These are phyloP conservation scores for Leptinotarsa haldemani DNA, from an alignment of 2,888 invertebrate genomes.

Conservation along the genomic window DNA sequence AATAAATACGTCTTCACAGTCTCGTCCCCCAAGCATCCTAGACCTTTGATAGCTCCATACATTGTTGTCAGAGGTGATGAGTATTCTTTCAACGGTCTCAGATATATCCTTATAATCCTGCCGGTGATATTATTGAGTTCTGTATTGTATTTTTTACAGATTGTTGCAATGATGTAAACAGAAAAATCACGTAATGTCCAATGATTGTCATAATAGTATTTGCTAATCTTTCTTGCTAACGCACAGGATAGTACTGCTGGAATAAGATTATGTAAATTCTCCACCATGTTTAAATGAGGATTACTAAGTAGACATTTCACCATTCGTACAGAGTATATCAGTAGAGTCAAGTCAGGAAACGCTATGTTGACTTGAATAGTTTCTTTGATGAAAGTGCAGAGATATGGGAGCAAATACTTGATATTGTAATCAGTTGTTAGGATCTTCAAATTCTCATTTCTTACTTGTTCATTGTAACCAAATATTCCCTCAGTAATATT, in stretches of 20 bases:
- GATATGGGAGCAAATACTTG: slow-evolving; percentile 52
- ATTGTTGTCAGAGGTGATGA: slow-evolving; percentile 52
- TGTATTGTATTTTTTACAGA: slow-evolving; percentile 52
- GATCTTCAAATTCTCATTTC: slow-evolving; percentile 53
- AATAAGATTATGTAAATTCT: slow-evolving; percentile 52
- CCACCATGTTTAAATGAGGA: slow-evolving; percentile 48
- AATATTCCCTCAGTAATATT: slow-evolving; percentile 57
- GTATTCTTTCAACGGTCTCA: slow-evolving; percentile 49
- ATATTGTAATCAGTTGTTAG: slow-evolving; percentile 53
- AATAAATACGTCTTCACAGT: slow-evolving; percentile 50
- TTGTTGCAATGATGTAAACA: slow-evolving; percentile 51
- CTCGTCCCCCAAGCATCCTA: slow-evolving; percentile 55
- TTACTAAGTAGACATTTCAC: slow-evolving; percentile 55
- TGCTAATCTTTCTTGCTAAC: slow-evolving; percentile 54
- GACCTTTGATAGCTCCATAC: slow-evolving; percentile 57
- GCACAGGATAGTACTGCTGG: slow-evolving; percentile 56
- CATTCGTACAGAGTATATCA: slow-evolving; percentile 57
- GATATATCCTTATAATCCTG: slow-evolving; percentile 53
- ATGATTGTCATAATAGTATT: slow-evolving; percentile 57
- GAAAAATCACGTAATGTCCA: slow-evolving; percentile 59
- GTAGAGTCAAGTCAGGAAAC: slow-evolving; percentile 54
- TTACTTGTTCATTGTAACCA: slow-evolving; percentile 56
- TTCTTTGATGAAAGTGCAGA: slow-evolving; percentile 54
- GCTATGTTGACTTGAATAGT: slow-evolving; percentile 55
- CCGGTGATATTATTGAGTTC: slow-evolving; percentile 53